phyloP scores from a whole-genome alignment of 2,888 invertebrate species.

The Dendrolimus pini region DNA sequence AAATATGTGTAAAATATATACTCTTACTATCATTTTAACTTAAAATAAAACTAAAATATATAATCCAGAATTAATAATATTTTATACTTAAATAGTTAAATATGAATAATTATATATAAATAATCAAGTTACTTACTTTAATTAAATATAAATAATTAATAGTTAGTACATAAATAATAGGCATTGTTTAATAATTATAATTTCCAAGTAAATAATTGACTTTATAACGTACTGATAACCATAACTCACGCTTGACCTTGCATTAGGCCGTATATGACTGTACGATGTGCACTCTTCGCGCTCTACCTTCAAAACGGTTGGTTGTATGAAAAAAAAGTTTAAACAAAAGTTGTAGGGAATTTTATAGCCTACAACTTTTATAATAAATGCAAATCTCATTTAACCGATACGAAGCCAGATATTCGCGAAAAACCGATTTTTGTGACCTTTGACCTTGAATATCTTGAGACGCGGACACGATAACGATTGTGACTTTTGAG shows the following conservation, averaged over 20 bases:
- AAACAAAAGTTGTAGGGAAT: not conserved
- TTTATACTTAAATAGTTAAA: conserved; percentile 13
- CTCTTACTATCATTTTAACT: conserved; percentile 13
- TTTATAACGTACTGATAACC: conserved; percentile 18
- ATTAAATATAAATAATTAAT: conserved; percentile 13
- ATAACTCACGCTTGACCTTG: conserved; percentile 20
- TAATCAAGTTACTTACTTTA: conserved; percentile 9
- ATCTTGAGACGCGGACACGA: conserved; percentile 6
- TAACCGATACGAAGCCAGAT: conserved; percentile 11
- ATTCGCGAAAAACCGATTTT: conserved; percentile 8
- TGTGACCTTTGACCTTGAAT: conserved; percentile 8
- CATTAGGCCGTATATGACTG: conserved; percentile 19
- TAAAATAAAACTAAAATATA: conserved; percentile 11
- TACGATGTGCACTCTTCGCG: conserved; percentile 16
- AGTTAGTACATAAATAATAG: conserved; percentile 13
- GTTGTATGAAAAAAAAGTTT: not conserved
- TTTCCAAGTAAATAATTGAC: conserved; percentile 9
- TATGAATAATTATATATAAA: conserved; percentile 12
- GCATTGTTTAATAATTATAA: conserved; percentile 10
- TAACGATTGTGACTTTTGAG: conserved; percentile 8
- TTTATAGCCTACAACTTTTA: conserved; percentile 14
- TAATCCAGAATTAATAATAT: conserved; percentile 13
- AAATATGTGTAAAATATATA: conserved; percentile 7
- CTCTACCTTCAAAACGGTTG: conserved; percentile 16
- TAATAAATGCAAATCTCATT: conserved; percentile 11